Evolutionary conservation across 2,113 vertebrate species (phyloP).

Genomic region (Pelodiscus sinensis): DNA sequence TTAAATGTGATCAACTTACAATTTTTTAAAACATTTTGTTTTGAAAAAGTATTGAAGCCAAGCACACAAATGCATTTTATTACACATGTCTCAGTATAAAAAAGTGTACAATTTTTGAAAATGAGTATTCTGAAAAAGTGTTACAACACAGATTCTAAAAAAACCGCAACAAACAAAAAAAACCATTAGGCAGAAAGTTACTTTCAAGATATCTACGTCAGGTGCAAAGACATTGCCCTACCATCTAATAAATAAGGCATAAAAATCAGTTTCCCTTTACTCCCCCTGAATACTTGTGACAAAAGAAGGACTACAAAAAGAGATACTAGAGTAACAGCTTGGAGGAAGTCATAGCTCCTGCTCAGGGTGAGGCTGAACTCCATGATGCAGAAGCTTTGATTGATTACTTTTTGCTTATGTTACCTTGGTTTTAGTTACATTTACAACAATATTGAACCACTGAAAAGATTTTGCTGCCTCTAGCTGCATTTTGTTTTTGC

Average conservation of each 20-base stretch:
- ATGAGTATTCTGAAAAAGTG: neutral
- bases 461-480: neutral
- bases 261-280: conserved; percentile 47
- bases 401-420: neutral
- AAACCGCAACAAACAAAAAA: neutral
- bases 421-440: neutral
- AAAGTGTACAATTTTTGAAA: neutral
- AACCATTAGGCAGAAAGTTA: neutral
- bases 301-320: conserved; percentile 71
- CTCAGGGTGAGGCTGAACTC: conserved; percentile 13
- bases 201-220: neutral
- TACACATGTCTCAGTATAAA: neutral
- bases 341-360: conserved; percentile 53
- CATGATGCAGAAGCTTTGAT: conserved; percentile 3
- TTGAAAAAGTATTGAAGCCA: neutral
- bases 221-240: neutral
- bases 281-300: conserved; percentile 45
- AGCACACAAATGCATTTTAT: neutral
- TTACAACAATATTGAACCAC: neutral
- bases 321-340: conserved; percentile 12
- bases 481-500: neutral
- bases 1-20: neutral
- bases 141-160: neutral
- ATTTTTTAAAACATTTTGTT: neutral
- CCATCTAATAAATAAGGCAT: neutral